phyloP scores from a whole-genome alignment of 2,797 vertebrate genomes.

The Garrulus glandarius region DNA sequence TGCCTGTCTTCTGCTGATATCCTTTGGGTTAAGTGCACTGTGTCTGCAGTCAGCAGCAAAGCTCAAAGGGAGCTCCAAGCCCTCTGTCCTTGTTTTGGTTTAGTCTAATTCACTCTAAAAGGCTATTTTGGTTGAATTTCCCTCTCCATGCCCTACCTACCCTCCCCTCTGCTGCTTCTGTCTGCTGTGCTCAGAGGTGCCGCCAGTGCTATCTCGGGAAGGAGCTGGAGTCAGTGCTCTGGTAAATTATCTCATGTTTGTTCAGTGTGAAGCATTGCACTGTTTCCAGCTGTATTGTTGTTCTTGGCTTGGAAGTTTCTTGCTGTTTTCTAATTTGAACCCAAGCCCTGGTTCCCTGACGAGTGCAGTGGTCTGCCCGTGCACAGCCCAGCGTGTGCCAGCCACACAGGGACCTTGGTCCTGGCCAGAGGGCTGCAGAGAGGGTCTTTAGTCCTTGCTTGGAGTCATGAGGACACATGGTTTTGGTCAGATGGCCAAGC shows the following conservation, averaged over 20 bases:
- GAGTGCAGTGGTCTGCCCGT: background rate
- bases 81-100: background rate
- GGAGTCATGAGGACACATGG: fast-evolving
- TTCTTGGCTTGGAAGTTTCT: slow-evolving; percentile 14
- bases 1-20: background rate
- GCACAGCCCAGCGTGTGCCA: background rate
- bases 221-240: background rate
- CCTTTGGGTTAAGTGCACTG: background rate
- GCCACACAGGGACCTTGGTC: background rate
- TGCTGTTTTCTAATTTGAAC: background rate
- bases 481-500: background rate
- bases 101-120: background rate
- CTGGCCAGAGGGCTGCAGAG: background rate
- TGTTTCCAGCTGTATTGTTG: background rate
- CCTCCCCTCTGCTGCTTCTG: background rate
- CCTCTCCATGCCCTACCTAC: background rate
- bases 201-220: background rate
- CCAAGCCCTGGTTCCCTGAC: background rate
- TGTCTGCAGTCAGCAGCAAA: background rate
- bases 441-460: background rate
- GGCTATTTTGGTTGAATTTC: background rate
- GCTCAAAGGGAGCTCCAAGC: background rate
- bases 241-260: background rate
- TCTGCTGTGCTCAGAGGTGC: background rate
- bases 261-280: background rate